These are phyloP conservation scores for Copidosoma aretas DNA, from an alignment of 2,888 invertebrate genomes.

Conservation along the genomic window DNA sequence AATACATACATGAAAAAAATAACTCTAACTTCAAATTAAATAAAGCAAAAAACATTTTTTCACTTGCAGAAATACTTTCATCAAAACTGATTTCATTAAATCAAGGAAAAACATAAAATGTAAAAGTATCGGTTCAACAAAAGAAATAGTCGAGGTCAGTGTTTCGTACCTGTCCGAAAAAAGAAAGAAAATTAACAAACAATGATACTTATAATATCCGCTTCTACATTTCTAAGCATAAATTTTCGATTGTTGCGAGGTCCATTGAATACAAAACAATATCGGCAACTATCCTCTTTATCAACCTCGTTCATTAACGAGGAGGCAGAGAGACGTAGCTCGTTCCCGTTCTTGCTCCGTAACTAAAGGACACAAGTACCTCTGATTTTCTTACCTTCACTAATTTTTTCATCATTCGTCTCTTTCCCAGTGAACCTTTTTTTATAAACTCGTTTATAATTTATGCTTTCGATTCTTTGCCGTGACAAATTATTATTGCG, in stretches of 20 bases:
- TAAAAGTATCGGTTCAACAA: slow-evolving; percentile 24
- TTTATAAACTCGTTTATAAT: neutral
- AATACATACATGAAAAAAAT: too few species aligned
- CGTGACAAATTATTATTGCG: slow-evolving; percentile 2
- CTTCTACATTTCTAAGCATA: slow-evolving; percentile 36
- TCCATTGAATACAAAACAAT: slow-evolving; percentile 42
- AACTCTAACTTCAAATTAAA: too few species aligned
- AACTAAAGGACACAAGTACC: slow-evolving; percentile 41
- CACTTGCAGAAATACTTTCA: too few species aligned
- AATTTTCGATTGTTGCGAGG: slow-evolving; percentile 40
- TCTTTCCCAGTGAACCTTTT: slow-evolving; percentile 14
- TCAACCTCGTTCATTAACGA: slow-evolving; percentile 48
- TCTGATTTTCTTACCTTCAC: slow-evolving; percentile 25
- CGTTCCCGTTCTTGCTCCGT: slow-evolving; percentile 42
- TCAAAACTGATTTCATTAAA: slow-evolving; percentile 23
- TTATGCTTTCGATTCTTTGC: neutral
- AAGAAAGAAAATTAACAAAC: slow-evolving; percentile 9
- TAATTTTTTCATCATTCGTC: slow-evolving; percentile 26
- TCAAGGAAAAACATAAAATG: slow-evolving; percentile 30
- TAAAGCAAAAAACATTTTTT: too few species aligned
- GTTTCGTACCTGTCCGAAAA: neutral
- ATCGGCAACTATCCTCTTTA: slow-evolving; percentile 46
- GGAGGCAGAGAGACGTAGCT: slow-evolving; percentile 46
- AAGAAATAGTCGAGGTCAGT: neutral
- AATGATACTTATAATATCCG: slow-evolving; percentile 4